These are phyloP conservation scores for Drosophila lowei DNA, from an alignment of 1,140 invertebrate genomes.

Conservation along the genomic window DNA sequence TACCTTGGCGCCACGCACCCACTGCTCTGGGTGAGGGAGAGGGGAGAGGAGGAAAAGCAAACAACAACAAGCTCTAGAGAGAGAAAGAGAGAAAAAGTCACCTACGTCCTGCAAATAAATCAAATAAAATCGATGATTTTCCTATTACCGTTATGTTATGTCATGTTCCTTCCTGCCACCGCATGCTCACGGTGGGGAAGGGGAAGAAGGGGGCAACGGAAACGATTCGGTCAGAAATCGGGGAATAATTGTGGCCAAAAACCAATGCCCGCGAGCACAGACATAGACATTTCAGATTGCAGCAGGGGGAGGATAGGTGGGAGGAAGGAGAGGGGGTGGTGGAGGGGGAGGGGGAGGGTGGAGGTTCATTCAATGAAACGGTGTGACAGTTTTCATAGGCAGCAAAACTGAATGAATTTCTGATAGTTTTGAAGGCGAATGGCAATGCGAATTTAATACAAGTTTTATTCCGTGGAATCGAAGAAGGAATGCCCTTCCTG, in stretches of 20 bases:
- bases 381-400: too few relatives aligned
- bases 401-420: too few relatives aligned
- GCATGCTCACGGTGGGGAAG: constrained; percentile 7
- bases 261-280: constrained; percentile 11
- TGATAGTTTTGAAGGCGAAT: too few relatives aligned
- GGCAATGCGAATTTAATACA: too few relatives aligned
- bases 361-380: constrained; percentile 8
- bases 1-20: neutral
- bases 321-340: too few relatives aligned
- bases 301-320: neutral
- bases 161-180: constrained; percentile 66
- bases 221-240: constrained; percentile 24
- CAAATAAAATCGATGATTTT: constrained; percentile 81
- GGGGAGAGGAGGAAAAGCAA: neutral
- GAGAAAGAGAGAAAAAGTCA: neutral
- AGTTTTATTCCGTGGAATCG: too few relatives aligned
- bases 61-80: constrained; percentile 9
- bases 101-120: constrained; percentile 62
- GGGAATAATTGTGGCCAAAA: constrained; percentile 11
- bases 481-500: too few relatives aligned
- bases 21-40: constrained; percentile 7
- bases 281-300: neutral
- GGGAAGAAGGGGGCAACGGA: constrained; percentile 18
- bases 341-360: too few relatives aligned
- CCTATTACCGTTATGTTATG: constrained; percentile 79